Conservation (phyloP, 2,113 vertebrate genomes). For the Engraulis encrasicolus region DNA sequence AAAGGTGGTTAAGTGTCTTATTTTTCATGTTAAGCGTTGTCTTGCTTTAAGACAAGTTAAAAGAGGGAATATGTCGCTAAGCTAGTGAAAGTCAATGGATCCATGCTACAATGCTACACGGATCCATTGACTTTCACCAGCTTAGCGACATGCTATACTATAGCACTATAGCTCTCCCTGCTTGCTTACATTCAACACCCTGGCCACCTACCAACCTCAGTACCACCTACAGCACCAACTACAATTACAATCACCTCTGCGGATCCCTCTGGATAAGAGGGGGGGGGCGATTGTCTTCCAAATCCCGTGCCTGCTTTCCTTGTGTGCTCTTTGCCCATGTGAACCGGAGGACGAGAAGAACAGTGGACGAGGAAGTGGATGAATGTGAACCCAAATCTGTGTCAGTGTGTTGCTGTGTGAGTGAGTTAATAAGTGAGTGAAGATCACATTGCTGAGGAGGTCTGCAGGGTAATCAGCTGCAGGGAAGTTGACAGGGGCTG, state of each 20-base stretch:
- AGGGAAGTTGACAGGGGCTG: no score
- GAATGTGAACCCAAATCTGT: not conserved
- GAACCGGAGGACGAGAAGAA: not conserved
- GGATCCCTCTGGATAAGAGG: not conserved
- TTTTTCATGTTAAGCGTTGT: no score
- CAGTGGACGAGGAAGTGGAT: not conserved
- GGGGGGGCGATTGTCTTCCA: not conserved
- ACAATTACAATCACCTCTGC: not conserved
- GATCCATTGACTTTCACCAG: no score
- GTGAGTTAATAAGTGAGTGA: not conserved
- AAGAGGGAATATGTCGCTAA: no score
- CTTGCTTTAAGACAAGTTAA: no score
- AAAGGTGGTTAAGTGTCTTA: no score
- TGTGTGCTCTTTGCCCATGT: not conserved
- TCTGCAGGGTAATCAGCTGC: no score
- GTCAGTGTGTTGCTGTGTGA: not conserved
- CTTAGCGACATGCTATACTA: no score
- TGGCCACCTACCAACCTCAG: constrained; percentile 45
- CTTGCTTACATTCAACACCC: no score
- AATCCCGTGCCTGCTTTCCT: not conserved
- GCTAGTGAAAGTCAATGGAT: no score
- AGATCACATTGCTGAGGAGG: not conserved
- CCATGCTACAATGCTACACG: no score
- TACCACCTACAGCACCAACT: constrained; percentile 19
- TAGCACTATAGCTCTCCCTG: no score